phyloP scores from a whole-genome alignment of 2,113 vertebrate genomes.

The Etia nguti region DNA sequence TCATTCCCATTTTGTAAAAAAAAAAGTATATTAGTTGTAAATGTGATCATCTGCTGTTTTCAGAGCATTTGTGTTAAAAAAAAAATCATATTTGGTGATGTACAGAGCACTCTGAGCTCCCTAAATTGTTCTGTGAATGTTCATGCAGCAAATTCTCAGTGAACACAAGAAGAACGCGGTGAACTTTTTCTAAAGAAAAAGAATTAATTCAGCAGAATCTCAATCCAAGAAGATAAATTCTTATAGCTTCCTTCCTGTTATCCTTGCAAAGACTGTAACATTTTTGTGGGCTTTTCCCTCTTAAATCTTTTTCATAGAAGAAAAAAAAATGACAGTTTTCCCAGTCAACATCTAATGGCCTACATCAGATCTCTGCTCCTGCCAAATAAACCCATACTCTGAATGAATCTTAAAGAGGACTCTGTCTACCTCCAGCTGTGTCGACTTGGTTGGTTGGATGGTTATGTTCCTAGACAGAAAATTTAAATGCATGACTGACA shows the following conservation, averaged over 20 bases:
- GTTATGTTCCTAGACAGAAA: not conserved
- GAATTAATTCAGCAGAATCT: not conserved
- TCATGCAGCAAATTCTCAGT: not conserved
- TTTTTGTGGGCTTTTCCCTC: conserved; percentile 14
- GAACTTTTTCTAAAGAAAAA: not conserved
- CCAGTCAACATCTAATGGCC: conserved; percentile 2
- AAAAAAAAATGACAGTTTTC: not conserved
- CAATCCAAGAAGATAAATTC: not conserved
- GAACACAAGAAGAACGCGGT: not conserved
- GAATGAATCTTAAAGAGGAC: not conserved
- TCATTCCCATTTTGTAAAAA: not conserved
- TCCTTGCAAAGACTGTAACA: not conserved
- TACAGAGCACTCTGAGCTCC: not conserved
- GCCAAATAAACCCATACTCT: conserved; percentile 9
- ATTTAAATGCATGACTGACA: not conserved
- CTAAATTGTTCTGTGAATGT: not conserved
- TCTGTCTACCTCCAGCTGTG: not conserved
- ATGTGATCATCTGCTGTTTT: not conserved
- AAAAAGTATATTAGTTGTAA: not conserved
- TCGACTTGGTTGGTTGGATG: not conserved
- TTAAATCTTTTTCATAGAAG: not conserved
- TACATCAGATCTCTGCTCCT: not conserved
- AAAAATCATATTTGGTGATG: not conserved
- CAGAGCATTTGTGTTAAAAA: not conserved
- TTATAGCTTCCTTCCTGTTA: not conserved